phyloP scores from a whole-genome alignment of 2,797 vertebrate species.

The Spondyliosoma cantharus region DNA sequence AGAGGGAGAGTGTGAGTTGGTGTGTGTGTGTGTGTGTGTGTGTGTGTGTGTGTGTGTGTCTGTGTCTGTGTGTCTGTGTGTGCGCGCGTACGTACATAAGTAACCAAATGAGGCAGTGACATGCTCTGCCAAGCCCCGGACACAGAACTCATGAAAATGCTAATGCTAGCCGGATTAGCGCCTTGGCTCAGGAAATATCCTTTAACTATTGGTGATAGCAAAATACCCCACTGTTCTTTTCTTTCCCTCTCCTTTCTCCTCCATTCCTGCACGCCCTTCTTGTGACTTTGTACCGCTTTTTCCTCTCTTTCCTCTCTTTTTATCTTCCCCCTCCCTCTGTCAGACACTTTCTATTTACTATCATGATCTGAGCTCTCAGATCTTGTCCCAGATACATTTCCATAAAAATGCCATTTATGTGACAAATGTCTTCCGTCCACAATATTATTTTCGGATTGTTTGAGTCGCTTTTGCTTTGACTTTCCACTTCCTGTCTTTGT shows the following conservation, averaged over 20 bases:
- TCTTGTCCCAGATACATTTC: background rate
- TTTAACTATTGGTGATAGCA: constrained; percentile 70
- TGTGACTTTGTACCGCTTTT: constrained; percentile 52
- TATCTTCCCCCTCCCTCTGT: background rate
- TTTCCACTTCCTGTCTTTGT: too few relatives aligned
- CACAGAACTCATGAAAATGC: constrained; percentile 85
- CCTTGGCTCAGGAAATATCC: constrained; percentile 74
- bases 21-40: constrained; percentile 41
- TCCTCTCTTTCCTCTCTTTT: background rate
- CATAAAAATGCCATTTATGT: constrained; percentile 17
- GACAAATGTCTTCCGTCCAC: constrained; percentile 2
- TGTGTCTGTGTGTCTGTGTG: constrained; percentile 39
- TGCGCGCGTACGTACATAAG: constrained; percentile 56
- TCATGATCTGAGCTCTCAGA: constrained; percentile 1
- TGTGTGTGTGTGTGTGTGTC: constrained; percentile 38
- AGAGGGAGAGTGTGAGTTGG: constrained; percentile 9
- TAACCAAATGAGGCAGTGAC: constrained; percentile 82
- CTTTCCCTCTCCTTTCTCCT: constrained; percentile 41
- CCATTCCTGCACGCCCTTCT: constrained; percentile 37
- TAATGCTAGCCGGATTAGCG: constrained; percentile 84
- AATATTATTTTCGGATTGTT: background rate
- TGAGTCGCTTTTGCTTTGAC: constrained; percentile 5
- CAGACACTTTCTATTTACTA: background rate
- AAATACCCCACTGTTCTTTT: constrained; percentile 68
- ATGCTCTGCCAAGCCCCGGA: constrained; percentile 82